Base-by-base conservation (phyloP, 2,888 invertebrate genomes). In the Cheilosia scutellata region DNA sequence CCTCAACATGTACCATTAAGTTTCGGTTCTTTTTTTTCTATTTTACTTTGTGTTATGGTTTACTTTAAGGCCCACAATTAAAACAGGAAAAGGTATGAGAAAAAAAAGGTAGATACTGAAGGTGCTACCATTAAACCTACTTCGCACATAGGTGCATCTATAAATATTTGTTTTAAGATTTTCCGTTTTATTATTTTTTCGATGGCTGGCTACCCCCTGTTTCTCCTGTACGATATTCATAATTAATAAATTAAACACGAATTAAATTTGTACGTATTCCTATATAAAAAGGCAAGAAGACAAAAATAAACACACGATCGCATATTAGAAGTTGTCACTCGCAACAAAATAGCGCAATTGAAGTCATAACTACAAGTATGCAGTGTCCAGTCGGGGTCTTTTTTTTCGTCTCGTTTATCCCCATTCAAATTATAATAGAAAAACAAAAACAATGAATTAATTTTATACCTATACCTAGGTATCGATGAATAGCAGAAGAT, bases 211-310 rank as follows among this genome's bases (percentile, higher is more conserved):
- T 2, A n/a, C 25, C 33, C 25, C 2, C 6, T 20, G 5, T 9
- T 51, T 37, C n/a, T 25, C 44, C 40, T 29, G 40, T 0, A 66
- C 7, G 29, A 40, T 55, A 20, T 53, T 16, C 58, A 27, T 57
- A 70, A 70, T 70, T 37, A 70, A 70, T 58, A 58, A 57, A 58
- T 58, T 58, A 71, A 37, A 58, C 58, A 71, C 47, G 57, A 70
- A 47, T 25, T 33, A 44, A 33, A 47, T 47, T 47, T 31, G 33
- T 33, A 47, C 29, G 57, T 20, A 20, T 20, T 27, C 2, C 5
- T 37, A 9, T n/a, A 25, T 29, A n/a, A 1, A n/a, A 1, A 44
- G n/a, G 5, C n/a, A 42, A 27, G 27, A 57, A 42, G 29, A 6
- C 3, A 40, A n/a, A 40, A 49, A 33, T 25, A 47, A 2, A 42